Base-by-base conservation (phyloP, 2,888 invertebrate genomes). In the Tridacna crocea region DNA sequence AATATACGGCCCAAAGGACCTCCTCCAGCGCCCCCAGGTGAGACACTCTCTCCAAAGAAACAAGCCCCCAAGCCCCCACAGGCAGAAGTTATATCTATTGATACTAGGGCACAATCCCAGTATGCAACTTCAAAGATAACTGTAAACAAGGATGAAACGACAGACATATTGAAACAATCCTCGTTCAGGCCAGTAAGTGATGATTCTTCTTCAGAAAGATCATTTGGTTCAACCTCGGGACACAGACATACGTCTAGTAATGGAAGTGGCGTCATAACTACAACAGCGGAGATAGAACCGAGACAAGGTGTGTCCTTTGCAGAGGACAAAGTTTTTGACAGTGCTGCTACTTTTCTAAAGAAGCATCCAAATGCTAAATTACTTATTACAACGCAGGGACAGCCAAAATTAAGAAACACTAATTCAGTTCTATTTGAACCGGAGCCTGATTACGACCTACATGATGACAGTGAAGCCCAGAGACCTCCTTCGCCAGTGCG, bases 131-230 rank as follows among this genome's bases (percentile, higher is more conserved):
- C 86, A 12, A 87, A 86, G 55, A 65, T 88, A 1, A 85, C 89
- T 61, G 79, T 84, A 10, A 84, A 87, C 22, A 48, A 77, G 55
- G 76, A 68, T 0, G 83, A 80, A 48, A 83, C 75, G 46, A 68
- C 73, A 46, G 87, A 87, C 72, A 90, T 88, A 17, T 80, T 88
- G 6, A 91, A 89, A 75, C 92, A 92, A 94, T 98, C 98, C 75
- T 97, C 98, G 92, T 98, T 98, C 95, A 97, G 98, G 90, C 98
- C 98, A 13, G 96, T 97, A 81, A 60, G 47, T 46, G 65, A 48
- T 27, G 75, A 75, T 63, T 65, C 65, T 48, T 96, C 97, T 87
- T 97, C 96, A 94, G 97, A 97, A 75, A 97, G 97, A 94, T 95
- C 98, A 83, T 98, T 98, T 95, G 87, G 86, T 22, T 82, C 85